These are phyloP conservation scores for Trachelus iudaicus DNA, from an alignment of 2,888 invertebrate genomes.

Conservation along the genomic window DNA sequence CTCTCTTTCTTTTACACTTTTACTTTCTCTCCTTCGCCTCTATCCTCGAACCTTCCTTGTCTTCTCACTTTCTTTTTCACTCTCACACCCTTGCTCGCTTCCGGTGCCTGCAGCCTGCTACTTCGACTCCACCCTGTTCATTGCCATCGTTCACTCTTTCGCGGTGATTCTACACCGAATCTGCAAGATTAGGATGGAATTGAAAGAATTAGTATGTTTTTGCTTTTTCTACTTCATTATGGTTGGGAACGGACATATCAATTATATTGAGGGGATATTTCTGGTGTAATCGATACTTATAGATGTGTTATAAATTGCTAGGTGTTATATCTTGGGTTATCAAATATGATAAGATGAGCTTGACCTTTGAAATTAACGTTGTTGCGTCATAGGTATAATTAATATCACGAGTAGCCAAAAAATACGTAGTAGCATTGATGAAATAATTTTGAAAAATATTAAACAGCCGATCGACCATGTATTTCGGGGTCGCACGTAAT, in stretches of 20 bases:
- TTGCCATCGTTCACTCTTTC: slow-evolving; percentile 47
- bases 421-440: not conserved
- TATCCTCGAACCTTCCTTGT: slow-evolving; percentile 31
- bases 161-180: slow-evolving; percentile 37
- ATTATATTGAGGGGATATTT: not conserved
- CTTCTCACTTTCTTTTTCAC: not conserved
- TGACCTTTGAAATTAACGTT: not conserved
- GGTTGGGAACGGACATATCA: not conserved
- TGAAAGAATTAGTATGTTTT: slow-evolving; percentile 3
- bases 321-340: no score
- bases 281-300: no score
- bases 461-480: not conserved
- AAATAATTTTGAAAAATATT: not conserved
- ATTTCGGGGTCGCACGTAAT: not conserved
- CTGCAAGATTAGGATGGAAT: slow-evolving; percentile 25
- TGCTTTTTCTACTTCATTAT: not conserved
- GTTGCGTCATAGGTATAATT: not conserved
- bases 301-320: no score
- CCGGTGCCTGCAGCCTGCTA: slow-evolving; percentile 38
- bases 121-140: slow-evolving; percentile 45
- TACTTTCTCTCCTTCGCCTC: slow-evolving; percentile 13
- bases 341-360: not conserved
- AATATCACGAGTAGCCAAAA: not conserved
- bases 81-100: not conserved
- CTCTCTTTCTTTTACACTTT: slow-evolving; percentile 10